phyloP scores from a whole-genome alignment of 2,113 vertebrate species.

The Thinocorus orbignyianus region DNA sequence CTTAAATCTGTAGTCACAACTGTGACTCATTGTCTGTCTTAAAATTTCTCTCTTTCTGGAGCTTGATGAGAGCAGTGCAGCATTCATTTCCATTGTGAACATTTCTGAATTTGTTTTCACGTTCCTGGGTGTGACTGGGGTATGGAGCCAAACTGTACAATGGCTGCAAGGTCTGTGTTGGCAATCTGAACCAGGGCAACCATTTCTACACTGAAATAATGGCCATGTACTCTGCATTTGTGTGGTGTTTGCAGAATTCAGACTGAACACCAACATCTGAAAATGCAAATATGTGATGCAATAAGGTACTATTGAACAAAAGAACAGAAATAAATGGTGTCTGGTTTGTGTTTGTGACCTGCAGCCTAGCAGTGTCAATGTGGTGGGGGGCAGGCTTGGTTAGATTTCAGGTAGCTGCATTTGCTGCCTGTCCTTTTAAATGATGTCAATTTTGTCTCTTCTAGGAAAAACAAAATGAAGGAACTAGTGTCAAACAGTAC shows the following conservation, averaged over 20 bases:
- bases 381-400: not conserved
- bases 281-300: not conserved
- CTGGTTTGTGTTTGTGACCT: not conserved
- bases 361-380: not conserved
- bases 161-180: not conserved
- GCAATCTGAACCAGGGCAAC: not conserved
- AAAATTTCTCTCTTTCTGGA: not conserved
- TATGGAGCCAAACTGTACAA: not conserved
- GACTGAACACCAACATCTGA: not conserved
- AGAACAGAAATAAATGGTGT: not conserved
- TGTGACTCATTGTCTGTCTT: not conserved
- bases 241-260: not conserved
- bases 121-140: not conserved
- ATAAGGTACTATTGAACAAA: not conserved
- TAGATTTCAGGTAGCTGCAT: not conserved
- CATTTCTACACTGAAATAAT: not conserved
- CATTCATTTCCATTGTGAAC: not conserved
- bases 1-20: not conserved
- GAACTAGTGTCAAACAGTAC: slow-evolving; percentile 91
- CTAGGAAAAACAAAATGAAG: slow-evolving; percentile 85
- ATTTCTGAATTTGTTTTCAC: not conserved
- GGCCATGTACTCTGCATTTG: not conserved
- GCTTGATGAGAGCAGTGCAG: not conserved
- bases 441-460: not conserved
- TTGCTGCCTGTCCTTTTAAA: not conserved